Evolutionary conservation across 1,140 invertebrate species (phyloP).

Genomic region (Zaprionus lachaisei): DNA sequence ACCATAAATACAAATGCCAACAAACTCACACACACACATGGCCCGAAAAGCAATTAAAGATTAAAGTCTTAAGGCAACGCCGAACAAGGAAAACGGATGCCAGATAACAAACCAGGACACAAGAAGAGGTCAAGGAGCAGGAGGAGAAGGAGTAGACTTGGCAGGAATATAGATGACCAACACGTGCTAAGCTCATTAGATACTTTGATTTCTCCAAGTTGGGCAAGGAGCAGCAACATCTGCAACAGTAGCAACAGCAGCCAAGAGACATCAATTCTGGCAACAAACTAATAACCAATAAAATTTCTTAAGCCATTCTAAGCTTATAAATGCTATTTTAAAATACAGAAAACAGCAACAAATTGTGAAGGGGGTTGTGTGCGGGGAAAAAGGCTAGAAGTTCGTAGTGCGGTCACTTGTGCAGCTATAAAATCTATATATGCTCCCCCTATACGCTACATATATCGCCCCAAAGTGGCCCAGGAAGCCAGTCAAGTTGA

Average conservation of each 20-base stretch:
- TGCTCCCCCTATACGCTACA: not conserved
- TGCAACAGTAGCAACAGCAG: not conserved
- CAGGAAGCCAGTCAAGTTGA: conserved; percentile 75
- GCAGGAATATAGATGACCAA: conserved; percentile 61
- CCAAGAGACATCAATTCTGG: conserved; percentile 41
- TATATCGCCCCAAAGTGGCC: conserved; percentile 42
- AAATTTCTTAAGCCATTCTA: conserved; percentile 76
- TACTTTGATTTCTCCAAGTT: conserved; percentile 60
- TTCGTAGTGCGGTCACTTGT: conserved; percentile 30
- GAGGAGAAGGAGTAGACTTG: conserved; percentile 16
- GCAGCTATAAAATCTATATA: conserved; percentile 25
- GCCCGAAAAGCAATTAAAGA: conserved; percentile 74
- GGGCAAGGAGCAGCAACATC: not conserved
- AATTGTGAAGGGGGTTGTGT: not conserved
- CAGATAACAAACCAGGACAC: conserved; percentile 22
- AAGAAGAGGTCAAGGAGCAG: conserved; percentile 1
- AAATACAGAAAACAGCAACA: conserved; percentile 70
- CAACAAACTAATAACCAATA: conserved; percentile 80
- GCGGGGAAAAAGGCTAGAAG: conserved; percentile 29
- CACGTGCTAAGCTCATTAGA: conserved; percentile 80
- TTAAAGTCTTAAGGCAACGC: conserved; percentile 48
- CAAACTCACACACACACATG: conserved; percentile 8
- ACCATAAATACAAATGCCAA: conserved; percentile 44
- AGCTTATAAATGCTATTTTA: conserved; percentile 79
- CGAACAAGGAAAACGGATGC: conserved; percentile 6